A percentile compares a stretch with the other conserved stretches of the same genome.
Conservation (phyloP, 1,140 invertebrate genomes). For the Metaphire vulgaris region DNA sequence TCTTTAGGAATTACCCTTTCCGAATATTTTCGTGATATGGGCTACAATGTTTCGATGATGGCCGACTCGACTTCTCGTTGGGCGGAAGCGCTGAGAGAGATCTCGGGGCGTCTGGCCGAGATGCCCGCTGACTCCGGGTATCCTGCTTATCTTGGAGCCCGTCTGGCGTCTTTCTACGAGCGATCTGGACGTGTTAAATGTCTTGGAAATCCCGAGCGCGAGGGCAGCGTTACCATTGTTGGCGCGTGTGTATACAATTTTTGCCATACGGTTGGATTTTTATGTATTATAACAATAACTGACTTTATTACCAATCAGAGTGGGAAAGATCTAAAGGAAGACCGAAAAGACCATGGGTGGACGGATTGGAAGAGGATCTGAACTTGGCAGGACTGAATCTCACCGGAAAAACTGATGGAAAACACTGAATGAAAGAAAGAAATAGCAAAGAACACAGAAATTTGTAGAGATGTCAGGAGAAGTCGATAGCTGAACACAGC, state of each 20-base stretch:
- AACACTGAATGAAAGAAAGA: too few species aligned
- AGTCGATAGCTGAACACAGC: too few species aligned
- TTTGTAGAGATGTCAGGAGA: too few species aligned
- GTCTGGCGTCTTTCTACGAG: slow-evolving; percentile 98
- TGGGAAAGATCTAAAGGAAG: too few species aligned
- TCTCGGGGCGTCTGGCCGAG: slow-evolving; percentile 98
- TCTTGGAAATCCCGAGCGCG: slow-evolving; percentile 93
- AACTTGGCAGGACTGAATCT: too few species aligned
- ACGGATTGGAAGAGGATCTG: too few species aligned
- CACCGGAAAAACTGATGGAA: too few species aligned
- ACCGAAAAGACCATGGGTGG: too few species aligned
- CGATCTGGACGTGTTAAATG: slow-evolving; percentile 93
- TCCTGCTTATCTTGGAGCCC: slow-evolving; percentile 94
- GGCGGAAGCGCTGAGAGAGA: slow-evolving; percentile 99
- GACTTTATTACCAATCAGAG: too few species aligned
- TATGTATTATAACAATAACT: too few species aligned
- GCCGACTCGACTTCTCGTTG: slow-evolving; percentile 99
- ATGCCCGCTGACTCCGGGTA: slow-evolving; percentile 99
- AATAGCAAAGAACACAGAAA: too few species aligned
- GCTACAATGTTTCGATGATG: slow-evolving; percentile 99
- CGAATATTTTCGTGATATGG: slow-evolving; percentile 98
- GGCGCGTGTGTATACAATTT: slow-evolving; percentile 67
- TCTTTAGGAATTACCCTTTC: slow-evolving; percentile 86
- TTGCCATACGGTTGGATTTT: too few species aligned
- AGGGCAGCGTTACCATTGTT: slow-evolving; percentile 97